Evolutionary conservation across 2,113 vertebrate genomes (phyloP).

Genomic region (Tupaia chinensis): DNA sequence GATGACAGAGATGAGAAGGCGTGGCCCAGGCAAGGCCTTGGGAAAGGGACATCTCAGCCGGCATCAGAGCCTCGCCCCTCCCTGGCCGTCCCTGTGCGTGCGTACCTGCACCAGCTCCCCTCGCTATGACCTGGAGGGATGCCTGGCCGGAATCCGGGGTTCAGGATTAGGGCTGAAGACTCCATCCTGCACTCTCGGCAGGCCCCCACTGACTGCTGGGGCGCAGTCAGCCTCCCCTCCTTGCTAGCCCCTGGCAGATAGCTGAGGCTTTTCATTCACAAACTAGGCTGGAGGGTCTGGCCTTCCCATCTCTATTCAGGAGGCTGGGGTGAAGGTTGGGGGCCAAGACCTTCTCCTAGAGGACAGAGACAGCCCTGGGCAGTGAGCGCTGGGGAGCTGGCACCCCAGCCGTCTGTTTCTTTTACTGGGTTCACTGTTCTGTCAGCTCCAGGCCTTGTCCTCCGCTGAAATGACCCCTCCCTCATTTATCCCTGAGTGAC

Average conservation of each 20-base stretch:
- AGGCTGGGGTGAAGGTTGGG: background rate
- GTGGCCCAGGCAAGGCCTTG: no score
- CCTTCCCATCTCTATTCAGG: background rate
- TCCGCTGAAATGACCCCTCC: background rate
- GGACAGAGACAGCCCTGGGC: background rate
- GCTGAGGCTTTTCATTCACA: background rate
- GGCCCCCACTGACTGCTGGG: background rate
- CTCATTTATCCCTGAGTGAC: background rate
- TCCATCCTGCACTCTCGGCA: no score
- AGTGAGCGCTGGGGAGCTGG: background rate
- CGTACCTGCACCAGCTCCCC: no score
- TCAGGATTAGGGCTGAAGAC: no score
- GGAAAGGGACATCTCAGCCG: no score
- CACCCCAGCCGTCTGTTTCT: fast-evolving
- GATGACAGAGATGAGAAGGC: no score
- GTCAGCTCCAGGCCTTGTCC: fast-evolving
- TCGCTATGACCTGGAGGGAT: no score
- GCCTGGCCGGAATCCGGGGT: no score
- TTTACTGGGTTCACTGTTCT: background rate
- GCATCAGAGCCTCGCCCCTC: no score
- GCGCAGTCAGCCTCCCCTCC: no score
- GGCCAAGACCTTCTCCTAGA: background rate
- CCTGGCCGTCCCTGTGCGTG: no score
- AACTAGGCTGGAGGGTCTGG: background rate
- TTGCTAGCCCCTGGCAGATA: background rate